Percentiles rank a stretch among this genome's conserved stretches.
Evolutionary conservation across 1,140 invertebrate species (phyloP).

Genomic region (Glossosoma conforme): DNA sequence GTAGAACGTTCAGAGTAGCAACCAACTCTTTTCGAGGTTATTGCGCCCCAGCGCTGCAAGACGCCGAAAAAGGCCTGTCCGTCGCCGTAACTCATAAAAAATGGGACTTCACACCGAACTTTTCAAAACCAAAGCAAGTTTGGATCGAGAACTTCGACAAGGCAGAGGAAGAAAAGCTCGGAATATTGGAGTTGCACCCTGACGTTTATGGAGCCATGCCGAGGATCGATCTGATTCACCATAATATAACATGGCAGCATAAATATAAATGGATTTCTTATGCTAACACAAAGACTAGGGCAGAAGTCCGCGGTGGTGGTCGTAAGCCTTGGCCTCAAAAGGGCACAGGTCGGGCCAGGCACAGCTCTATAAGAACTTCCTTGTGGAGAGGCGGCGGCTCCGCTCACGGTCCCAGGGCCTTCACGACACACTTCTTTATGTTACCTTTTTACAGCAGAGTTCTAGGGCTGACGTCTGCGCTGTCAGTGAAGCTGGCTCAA

Average conservation of each 20-base stretch:
- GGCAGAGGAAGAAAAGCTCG: conserved; percentile 72
- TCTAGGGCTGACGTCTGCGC: conserved; percentile 70
- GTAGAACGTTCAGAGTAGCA: conserved; percentile 8
- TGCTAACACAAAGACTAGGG: conserved; percentile 66
- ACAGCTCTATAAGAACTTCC: conserved; percentile 87
- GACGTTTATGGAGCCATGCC: conserved; percentile 78
- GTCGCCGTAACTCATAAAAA: conserved; percentile 41
- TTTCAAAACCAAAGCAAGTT: conserved; percentile 65
- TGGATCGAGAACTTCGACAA: conserved; percentile 91
- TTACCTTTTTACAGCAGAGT: conserved; percentile 71
- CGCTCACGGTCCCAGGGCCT: conserved; percentile 83
- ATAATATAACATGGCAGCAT: conserved; percentile 86
- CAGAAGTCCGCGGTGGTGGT: conserved; percentile 83
- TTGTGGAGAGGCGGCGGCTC: conserved; percentile 77
- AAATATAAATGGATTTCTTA: conserved; percentile 76
- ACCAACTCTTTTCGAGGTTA: conserved; percentile 3
- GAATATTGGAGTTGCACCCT: conserved; percentile 84
- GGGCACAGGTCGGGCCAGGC: conserved; percentile 79
- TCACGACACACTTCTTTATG: conserved; percentile 90
- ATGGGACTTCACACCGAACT: conserved; percentile 47
- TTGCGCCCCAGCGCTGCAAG: not conserved
- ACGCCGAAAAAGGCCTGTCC: not conserved
- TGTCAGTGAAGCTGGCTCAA: conserved; percentile 90
- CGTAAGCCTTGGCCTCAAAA: conserved; percentile 96
- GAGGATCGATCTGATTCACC: conserved; percentile 81